Evolutionary conservation across 2,888 invertebrate species (phyloP), one percentile per base, ranked within the genome.

Genomic region (Rhagophthalmus giganteus): DNA sequence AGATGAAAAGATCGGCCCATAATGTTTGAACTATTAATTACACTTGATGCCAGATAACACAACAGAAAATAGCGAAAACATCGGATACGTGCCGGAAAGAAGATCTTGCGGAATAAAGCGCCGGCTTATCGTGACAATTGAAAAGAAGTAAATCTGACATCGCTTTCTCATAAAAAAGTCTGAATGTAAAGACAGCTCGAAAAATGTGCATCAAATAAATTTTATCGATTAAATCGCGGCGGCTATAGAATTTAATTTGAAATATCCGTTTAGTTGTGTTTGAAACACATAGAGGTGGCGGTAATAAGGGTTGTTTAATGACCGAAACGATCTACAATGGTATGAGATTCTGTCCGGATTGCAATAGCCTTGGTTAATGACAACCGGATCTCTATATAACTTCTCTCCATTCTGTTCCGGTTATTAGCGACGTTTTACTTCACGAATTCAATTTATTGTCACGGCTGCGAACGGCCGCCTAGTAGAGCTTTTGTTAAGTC

Each of bases 381-480:
- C 56, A 50, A 48, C 40, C 53, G 52, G 41, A 47, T 44, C 44
- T 47, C 46, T 53, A 48, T 45, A 51, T 41, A 49, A 56, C 45
- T 54, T 46, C 40, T 41, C 44, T 54, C 54, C 51, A 50, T 56
- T 55, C 56, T 52, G 54, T 61, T 61, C 56, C 52, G 56, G 53
- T 58, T 61, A 61, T 61, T 61, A 59, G 53, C 52, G 56, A 56
- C 56, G 54, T 55, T 57, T 52, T 50, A 54, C 51, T 41, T 46
- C 42, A 50, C 48, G 54, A 55, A 59, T 61, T 61, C 58, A 61
- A 61, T 61, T 61, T 60, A 60, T 61, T 59, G 52, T 55, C 48
- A 50, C 42, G 56, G 50, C 54, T 51, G 50, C 45, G 50, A 49
- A 49, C 42, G 52, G 54, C 47, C 42, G 50, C 38, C 42, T 44